A percentile compares a stretch with the other conserved stretches of the same genome.
Conservation (phyloP, 2,113 vertebrate genomes). For the Carassius auratus region DNA sequence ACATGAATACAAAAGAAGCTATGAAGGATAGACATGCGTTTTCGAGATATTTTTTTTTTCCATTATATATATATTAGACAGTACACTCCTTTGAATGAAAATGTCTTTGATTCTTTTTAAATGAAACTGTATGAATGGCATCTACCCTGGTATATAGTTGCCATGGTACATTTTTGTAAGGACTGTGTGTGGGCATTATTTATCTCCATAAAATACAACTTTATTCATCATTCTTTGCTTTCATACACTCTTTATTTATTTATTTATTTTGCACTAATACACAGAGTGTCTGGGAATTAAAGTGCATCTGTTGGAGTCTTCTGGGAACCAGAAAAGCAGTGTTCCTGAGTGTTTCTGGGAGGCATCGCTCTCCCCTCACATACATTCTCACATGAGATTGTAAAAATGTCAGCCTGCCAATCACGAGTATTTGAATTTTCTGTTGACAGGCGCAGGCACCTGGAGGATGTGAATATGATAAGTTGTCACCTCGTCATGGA, state of each 20-base stretch:
- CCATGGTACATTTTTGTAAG: slow-evolving; percentile 20
- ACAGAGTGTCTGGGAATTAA: slow-evolving; percentile 62
- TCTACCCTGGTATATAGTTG: slow-evolving; percentile 12
- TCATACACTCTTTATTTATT: slow-evolving; percentile 29
- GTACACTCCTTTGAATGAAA: background rate
- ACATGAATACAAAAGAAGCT: background rate
- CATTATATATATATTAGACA: no score
- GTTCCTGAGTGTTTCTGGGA: slow-evolving; percentile 68
- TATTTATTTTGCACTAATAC: slow-evolving; percentile 33
- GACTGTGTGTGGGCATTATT: background rate
- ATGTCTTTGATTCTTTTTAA: background rate
- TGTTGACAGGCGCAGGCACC: slow-evolving; percentile 68
- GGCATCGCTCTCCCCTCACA: slow-evolving; percentile 64
- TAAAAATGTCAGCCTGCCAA: slow-evolving; percentile 73
- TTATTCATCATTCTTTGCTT: slow-evolving; percentile 26
- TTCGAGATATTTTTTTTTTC: background rate
- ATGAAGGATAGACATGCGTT: background rate
- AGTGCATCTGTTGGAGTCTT: slow-evolving; percentile 61
- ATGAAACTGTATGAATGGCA: background rate
- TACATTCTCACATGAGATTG: slow-evolving; percentile 74
- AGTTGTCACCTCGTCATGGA: slow-evolving; percentile 74
- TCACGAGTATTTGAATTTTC: slow-evolving; percentile 76
- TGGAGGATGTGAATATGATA: slow-evolving; percentile 72
- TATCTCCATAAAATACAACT: slow-evolving; percentile 10
- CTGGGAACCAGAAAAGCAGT: slow-evolving; percentile 68